These are phyloP conservation scores for Smittia sp. DNA, from an alignment of 2,888 invertebrate genomes.

Conservation along the genomic window DNA sequence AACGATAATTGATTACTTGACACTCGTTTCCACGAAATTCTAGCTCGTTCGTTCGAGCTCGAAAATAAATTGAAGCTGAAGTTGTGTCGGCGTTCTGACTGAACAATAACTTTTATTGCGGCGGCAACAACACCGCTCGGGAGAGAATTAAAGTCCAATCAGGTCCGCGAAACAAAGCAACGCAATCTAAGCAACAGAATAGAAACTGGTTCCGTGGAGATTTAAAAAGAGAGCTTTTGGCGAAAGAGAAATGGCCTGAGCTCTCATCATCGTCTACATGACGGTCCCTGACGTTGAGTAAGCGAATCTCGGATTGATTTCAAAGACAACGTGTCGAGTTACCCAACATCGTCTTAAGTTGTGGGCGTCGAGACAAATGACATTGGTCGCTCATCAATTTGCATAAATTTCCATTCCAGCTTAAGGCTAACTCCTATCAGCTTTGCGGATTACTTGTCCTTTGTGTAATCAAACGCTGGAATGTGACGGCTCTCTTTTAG, in stretches of 20 bases:
- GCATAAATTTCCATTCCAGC: constrained; percentile 14
- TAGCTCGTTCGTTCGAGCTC: neutral
- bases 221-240: neutral
- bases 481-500: neutral
- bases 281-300: neutral
- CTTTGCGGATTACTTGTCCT: neutral
- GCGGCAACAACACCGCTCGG: neutral
- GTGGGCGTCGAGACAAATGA: neutral
- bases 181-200: neutral
- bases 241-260: neutral
- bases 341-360: neutral
- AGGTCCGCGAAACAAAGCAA: neutral
- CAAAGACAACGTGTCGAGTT: neutral
- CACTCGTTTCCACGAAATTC: neutral
- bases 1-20: neutral
- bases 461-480: constrained; percentile 28
- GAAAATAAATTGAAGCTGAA: neutral
- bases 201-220: constrained; percentile 5
- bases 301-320: neutral
- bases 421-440: neutral
- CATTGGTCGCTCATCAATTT: neutral
- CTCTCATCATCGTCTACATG: neutral
- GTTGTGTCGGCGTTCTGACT: neutral
- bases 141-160: constrained; percentile 2
- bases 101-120: neutral